Evolutionary conservation across 2,797 vertebrate species (phyloP).

Genomic region (Sebastes glaucus): DNA sequence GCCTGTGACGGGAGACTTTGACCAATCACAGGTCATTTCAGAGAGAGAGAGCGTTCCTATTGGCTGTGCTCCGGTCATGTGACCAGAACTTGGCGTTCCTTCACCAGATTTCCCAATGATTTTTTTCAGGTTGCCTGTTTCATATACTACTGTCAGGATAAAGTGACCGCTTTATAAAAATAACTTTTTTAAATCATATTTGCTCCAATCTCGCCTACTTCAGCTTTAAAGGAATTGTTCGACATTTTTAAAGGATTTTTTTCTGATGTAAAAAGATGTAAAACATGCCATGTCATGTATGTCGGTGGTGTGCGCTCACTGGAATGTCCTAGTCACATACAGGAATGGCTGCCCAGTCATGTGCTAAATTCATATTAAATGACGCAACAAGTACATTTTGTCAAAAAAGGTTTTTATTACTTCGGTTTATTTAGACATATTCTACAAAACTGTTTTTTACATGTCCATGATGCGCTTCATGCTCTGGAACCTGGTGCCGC

Average conservation of each 20-base stretch:
- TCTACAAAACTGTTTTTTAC: conserved; percentile 17
- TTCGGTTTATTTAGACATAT: conserved; percentile 8
- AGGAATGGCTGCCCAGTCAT: neutral
- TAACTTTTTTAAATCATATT: no score
- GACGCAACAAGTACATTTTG: neutral
- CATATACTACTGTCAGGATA: no score
- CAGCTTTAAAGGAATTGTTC: no score
- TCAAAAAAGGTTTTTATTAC: conserved; percentile 36
- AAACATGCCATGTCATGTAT: neutral
- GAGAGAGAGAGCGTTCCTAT: no score
- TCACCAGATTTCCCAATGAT: no score
- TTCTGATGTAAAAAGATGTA: neutral
- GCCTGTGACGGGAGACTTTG: no score
- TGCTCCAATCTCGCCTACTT: no score
- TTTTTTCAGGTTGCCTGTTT: no score
- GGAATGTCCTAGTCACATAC: neutral
- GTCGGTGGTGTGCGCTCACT: neutral
- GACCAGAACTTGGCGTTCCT: no score
- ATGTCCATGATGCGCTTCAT: conserved; percentile 73
- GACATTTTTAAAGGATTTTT: neutral
- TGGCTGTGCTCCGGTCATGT: no score
- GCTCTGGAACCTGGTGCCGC: conserved; percentile 66
- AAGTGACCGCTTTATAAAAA: no score
- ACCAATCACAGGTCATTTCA: no score
- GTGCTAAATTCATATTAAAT: neutral